phyloP scores from a whole-genome alignment of 2,797 vertebrate genomes.

The Chaenodraco wilsoni region DNA sequence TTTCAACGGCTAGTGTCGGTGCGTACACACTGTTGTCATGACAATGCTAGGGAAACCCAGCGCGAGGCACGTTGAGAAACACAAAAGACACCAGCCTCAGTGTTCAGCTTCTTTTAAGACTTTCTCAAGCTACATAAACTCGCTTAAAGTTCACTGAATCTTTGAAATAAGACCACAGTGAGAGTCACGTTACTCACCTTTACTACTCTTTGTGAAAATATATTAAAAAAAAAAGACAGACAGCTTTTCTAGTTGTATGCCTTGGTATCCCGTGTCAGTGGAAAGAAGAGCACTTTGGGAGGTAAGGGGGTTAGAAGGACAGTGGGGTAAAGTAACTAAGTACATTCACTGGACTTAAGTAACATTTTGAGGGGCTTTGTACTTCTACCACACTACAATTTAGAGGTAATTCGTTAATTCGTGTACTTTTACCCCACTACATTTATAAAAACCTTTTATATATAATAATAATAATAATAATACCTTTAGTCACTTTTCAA shows the following conservation, averaged over 20 bases:
- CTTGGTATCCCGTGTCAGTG: constrained; percentile 28
- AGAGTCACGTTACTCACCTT: not conserved
- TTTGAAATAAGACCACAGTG: not conserved
- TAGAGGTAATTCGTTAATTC: no score
- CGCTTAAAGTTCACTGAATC: not conserved
- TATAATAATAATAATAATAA: no score
- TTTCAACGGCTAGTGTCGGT: constrained; percentile 60
- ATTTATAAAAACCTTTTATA: no score
- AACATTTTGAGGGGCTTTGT: no score
- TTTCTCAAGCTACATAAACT: not conserved
- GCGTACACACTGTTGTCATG: constrained; percentile 83
- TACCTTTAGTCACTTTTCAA: no score
- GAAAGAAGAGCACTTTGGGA: constrained; percentile 43
- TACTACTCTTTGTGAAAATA: no score
- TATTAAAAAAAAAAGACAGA: not conserved
- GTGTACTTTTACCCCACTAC: no score
- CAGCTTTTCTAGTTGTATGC: not conserved
- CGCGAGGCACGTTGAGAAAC: constrained; percentile 73
- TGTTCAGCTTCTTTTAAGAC: constrained; percentile 20
- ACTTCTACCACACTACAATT: no score
- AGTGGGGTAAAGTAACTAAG: no score
- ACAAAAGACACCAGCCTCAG: constrained; percentile 69
- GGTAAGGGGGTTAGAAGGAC: not conserved
- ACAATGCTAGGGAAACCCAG: constrained; percentile 79
- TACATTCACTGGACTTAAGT: no score